Conservation (phyloP, 2,888 invertebrate species). For the Meteorus cinctellus region DNA sequence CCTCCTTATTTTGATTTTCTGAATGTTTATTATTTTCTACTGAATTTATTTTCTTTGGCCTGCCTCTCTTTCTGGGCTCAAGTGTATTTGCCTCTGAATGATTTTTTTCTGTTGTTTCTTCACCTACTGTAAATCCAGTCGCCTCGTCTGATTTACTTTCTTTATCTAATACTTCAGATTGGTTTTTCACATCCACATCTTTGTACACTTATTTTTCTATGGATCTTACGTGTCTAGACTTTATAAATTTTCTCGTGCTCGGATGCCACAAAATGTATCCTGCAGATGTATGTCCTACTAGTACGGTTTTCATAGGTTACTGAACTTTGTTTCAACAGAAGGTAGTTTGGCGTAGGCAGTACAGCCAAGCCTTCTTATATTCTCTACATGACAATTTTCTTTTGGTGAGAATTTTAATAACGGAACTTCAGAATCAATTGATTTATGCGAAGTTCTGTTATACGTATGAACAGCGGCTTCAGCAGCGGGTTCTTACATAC, state of each 20-base stretch:
- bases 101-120: slow-evolving; percentile 36
- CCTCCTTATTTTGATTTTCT: no score
- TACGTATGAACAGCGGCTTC: slow-evolving; percentile 50
- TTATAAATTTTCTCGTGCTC: slow-evolving; percentile 43
- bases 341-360: slow-evolving; percentile 46
- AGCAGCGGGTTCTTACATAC: slow-evolving; percentile 51
- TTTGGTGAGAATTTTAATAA: slow-evolving; percentile 45
- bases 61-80: slow-evolving; percentile 48
- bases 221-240: slow-evolving; percentile 49
- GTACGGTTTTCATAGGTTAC: slow-evolving; percentile 45
- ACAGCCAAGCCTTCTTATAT: slow-evolving; percentile 48
- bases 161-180: not conserved
- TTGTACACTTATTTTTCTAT: slow-evolving; percentile 49
- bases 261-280: slow-evolving; percentile 52
- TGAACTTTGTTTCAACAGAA: slow-evolving; percentile 45
- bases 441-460: slow-evolving; percentile 51
- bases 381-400: slow-evolving; percentile 39
- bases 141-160: slow-evolving; percentile 18
- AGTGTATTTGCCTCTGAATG: slow-evolving; percentile 36
- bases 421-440: slow-evolving; percentile 45
- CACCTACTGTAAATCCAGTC: slow-evolving; percentile 29
- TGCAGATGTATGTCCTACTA: slow-evolving; percentile 47
- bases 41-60: no score
- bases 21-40: no score
- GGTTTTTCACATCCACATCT: slow-evolving; percentile 41